A percentile compares a stretch with the other conserved stretches of the same genome.
phyloP scores from a whole-genome alignment of 2,113 vertebrate species.

The Genyomyrus donnyi region DNA sequence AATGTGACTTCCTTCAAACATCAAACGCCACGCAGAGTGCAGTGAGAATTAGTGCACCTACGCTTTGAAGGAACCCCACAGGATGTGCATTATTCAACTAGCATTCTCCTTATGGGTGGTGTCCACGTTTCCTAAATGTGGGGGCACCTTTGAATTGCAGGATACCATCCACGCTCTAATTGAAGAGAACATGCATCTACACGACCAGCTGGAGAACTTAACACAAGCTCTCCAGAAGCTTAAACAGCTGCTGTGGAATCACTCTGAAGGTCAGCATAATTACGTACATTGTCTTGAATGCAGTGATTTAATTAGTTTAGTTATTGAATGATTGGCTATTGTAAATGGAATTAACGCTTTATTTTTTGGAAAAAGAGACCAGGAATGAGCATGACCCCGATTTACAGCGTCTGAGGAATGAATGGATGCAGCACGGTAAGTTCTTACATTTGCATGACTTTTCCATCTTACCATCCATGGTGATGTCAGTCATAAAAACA shows the following conservation, averaged over 20 bases:
- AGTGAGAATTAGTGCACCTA: not conserved
- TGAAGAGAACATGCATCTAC: slow-evolving; percentile 67
- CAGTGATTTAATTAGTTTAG: not conserved
- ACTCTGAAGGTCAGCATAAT: slow-evolving; percentile 45
- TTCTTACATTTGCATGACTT: not conserved
- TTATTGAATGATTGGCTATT: not conserved
- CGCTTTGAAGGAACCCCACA: not conserved
- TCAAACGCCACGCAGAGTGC: not conserved
- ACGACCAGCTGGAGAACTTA: slow-evolving; percentile 67
- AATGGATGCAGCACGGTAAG: slow-evolving; percentile 60
- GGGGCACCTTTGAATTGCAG: slow-evolving; percentile 60
- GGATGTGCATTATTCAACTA: not conserved
- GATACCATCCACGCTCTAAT: slow-evolving; percentile 66
- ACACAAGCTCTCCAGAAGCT: slow-evolving; percentile 58
- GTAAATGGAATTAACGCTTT: not conserved
- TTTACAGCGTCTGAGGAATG: slow-evolving; percentile 53
- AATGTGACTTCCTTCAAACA: not conserved
- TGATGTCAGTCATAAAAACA: not conserved
- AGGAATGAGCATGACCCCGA: slow-evolving; percentile 39
- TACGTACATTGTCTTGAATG: not conserved
- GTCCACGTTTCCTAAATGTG: not conserved
- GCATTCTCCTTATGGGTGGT: not conserved
- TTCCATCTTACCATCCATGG: not conserved
- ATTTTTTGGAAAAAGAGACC: slow-evolving; percentile 29
- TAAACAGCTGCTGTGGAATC: slow-evolving; percentile 57